These are phyloP conservation scores for Rhegmatorhina hoffmannsi DNA, from an alignment of 2,113 vertebrate genomes.

Conservation along the genomic window DNA sequence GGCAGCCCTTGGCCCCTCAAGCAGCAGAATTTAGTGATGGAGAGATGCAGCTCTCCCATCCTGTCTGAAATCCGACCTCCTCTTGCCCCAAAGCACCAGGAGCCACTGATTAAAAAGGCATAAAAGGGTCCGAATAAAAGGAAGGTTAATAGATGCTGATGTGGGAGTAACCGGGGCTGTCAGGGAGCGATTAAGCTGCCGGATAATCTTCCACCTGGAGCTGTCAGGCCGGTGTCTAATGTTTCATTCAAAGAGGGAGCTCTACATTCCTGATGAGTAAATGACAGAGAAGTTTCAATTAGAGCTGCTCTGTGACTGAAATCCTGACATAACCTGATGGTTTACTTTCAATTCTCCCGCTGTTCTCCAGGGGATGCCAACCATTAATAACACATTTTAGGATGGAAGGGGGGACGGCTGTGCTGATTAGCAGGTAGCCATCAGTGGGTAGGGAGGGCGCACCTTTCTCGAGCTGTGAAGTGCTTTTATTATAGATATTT, in stretches of 20 bases:
- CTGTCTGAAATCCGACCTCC: not conserved
- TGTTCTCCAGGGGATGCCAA: constrained; percentile 2
- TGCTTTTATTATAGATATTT: not conserved
- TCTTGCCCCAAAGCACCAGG: not conserved
- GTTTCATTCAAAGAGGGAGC: constrained; percentile 63
- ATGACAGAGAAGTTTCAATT: constrained; percentile 74
- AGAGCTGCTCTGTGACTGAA: constrained; percentile 45
- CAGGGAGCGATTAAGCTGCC: constrained; percentile 58
- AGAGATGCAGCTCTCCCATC: not conserved
- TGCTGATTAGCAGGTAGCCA: constrained; percentile 24
- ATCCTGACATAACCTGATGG: constrained; percentile 34
- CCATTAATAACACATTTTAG: constrained; percentile 38
- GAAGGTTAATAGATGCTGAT: constrained; percentile 48
- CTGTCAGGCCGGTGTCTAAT: constrained; percentile 64
- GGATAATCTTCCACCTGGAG: constrained; percentile 62
- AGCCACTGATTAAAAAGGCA: constrained; percentile 9
- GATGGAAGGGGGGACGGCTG: not conserved
- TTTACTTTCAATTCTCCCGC: constrained; percentile 24
- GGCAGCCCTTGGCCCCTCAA: not conserved
- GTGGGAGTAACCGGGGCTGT: constrained; percentile 48
- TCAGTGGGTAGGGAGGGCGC: not conserved
- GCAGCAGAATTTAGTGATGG: rapidly evolving
- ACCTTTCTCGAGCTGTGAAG: not conserved
- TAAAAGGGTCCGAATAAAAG: constrained; percentile 1
- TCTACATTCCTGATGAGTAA: constrained; percentile 57